phyloP scores from a whole-genome alignment of 2,797 vertebrate species.

The Galaxias olidus region DNA sequence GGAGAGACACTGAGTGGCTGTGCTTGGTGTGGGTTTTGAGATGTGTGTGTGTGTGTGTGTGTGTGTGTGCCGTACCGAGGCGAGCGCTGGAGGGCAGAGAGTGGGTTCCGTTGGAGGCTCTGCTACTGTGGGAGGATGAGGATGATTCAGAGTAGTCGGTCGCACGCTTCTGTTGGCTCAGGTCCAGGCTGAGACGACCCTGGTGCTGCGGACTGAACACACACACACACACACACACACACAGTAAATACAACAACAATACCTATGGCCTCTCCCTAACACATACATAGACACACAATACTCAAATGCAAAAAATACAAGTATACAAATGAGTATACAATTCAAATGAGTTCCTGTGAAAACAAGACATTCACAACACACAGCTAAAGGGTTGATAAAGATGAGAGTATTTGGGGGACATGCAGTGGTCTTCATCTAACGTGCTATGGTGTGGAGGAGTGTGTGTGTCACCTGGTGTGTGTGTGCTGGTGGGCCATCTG shows the following conservation, averaged over 20 bases:
- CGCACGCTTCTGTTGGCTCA: conserved; percentile 84
- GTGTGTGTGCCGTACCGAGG: conserved; percentile 83
- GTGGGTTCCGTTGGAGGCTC: conserved; percentile 92
- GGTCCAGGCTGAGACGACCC: conserved; percentile 91
- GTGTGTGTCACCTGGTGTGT: conserved; percentile 68
- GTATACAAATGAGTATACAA: too few species aligned
- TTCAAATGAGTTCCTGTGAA: too few species aligned
- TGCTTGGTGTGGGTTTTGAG: neutral
- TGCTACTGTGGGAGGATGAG: conserved; percentile 81
- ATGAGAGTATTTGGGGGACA: too few species aligned
- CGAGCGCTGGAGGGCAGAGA: conserved; percentile 92
- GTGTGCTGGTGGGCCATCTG: conserved; percentile 87
- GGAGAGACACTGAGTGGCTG: conserved; percentile 4
- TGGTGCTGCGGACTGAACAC: conserved; percentile 88
- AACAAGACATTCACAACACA: too few species aligned
- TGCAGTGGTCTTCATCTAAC: too few species aligned
- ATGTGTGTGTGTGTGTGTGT: neutral
- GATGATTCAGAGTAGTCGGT: conserved; percentile 79
- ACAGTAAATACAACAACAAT: neutral
- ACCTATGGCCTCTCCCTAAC: neutral
- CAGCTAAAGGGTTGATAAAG: conserved; percentile 5
- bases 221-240: neutral
- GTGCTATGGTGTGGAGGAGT: too few species aligned
- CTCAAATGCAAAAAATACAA: neutral
- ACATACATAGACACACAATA: conserved; percentile 1